Conservation (phyloP, 1,140 invertebrate genomes). For the Psix sp. region DNA sequence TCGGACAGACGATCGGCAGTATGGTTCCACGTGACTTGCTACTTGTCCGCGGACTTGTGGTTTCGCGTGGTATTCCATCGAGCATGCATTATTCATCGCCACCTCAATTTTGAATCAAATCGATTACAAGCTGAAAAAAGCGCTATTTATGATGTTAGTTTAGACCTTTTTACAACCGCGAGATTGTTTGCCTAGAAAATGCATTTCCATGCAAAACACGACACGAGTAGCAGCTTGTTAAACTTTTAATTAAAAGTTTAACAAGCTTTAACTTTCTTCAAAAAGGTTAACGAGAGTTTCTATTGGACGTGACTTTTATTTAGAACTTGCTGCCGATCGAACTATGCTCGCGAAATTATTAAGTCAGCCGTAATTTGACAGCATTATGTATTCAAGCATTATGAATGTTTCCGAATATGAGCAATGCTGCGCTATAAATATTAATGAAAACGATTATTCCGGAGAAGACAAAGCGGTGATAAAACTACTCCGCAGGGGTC, state of each 20-base stretch:
- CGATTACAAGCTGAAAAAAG: slow-evolving; percentile 47
- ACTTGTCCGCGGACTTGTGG: slow-evolving; percentile 40
- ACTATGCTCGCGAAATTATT: too few species aligned
- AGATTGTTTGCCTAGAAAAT: slow-evolving; percentile 42
- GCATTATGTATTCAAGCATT: slow-evolving; percentile 11
- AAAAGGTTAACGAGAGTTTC: slow-evolving; percentile 6
- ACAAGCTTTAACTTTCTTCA: slow-evolving; percentile 42
- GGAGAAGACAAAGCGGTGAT: slow-evolving; percentile 48
- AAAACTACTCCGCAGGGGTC: slow-evolving; percentile 46
- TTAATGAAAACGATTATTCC: slow-evolving; percentile 40
- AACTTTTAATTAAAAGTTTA: slow-evolving; percentile 39
- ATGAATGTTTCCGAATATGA: slow-evolving; percentile 30
- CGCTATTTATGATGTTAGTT: slow-evolving; percentile 50
- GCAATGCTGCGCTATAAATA: slow-evolving; percentile 45
- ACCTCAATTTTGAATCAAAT: slow-evolving; percentile 48
- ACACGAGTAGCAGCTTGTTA: slow-evolving; percentile 30
- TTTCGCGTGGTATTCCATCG: slow-evolving; percentile 30
- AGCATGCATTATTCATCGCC: slow-evolving; percentile 41
- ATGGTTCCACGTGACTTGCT: slow-evolving; percentile 52
- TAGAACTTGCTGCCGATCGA: neutral
- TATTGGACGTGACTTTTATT: slow-evolving; percentile 1
- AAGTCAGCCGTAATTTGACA: slow-evolving; percentile 9
- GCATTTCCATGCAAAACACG: slow-evolving; percentile 47
- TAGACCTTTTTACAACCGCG: slow-evolving; percentile 42
- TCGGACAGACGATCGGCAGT: slow-evolving; percentile 38